Conservation (phyloP, 2,797 vertebrate genomes). For the Siniperca obscura region DNA sequence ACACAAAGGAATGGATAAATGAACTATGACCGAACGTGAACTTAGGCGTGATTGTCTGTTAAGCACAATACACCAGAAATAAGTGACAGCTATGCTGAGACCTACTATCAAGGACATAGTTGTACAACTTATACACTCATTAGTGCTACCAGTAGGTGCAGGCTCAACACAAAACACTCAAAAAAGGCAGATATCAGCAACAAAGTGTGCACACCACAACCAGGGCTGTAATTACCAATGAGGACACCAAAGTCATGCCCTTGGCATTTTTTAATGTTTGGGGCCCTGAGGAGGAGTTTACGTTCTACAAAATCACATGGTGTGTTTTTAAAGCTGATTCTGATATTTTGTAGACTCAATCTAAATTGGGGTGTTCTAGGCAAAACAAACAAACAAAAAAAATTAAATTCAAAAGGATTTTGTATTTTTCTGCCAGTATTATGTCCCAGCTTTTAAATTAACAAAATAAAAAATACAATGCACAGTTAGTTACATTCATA, state of each 20-base stretch:
- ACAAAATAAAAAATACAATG: neutral
- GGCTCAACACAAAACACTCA: neutral
- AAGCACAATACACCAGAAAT: neutral
- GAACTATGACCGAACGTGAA: conserved; percentile 61
- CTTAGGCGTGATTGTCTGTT: neutral
- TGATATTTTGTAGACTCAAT: neutral
- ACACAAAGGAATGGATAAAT: conserved; percentile 81
- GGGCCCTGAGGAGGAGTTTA: neutral
- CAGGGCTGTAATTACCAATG: neutral
- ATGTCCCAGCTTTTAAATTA: neutral
- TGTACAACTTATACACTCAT: neutral
- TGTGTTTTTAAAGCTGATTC: neutral
- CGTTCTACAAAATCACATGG: neutral
- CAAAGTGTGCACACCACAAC: neutral
- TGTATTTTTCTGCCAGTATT: neutral
- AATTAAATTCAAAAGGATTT: neutral
- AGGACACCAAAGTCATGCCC: neutral
- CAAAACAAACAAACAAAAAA: neutral
- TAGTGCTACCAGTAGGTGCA: neutral
- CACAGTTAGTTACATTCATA: neutral
- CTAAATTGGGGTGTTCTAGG: neutral
- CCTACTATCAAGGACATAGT: neutral
- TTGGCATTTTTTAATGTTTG: neutral
- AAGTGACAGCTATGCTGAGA: neutral
- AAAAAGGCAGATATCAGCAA: neutral